phyloP scores from a whole-genome alignment of 1,140 invertebrate species.

The Trichonephila clavata region DNA sequence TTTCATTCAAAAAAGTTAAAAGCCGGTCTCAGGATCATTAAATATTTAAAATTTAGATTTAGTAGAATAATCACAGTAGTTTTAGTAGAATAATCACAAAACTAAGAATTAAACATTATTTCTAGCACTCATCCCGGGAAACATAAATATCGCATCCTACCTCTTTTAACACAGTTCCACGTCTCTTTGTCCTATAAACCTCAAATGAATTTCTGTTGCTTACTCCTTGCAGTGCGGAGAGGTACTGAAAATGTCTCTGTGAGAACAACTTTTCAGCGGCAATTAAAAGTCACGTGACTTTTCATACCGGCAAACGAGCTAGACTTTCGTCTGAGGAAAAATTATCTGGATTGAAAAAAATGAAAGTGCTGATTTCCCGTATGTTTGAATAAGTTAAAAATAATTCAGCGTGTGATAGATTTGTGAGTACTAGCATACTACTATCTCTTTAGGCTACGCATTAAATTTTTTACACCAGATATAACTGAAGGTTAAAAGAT shows the following conservation, averaged over 20 bases:
- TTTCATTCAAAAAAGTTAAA: too few species aligned
- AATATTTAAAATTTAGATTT: too few species aligned
- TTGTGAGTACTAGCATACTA: neutral
- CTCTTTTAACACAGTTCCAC: neutral
- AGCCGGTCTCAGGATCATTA: too few species aligned
- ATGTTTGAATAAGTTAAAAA: slow-evolving; percentile 18
- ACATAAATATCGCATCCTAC: neutral
- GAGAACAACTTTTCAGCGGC: neutral
- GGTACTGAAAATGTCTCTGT: neutral
- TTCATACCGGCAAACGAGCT: neutral
- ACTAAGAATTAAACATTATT: too few species aligned
- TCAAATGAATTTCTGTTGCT: neutral
- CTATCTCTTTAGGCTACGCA: neutral
- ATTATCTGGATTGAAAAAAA: neutral
- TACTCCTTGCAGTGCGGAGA: neutral
- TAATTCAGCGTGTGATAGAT: neutral
- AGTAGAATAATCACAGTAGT: too few species aligned
- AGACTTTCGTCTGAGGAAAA: neutral
- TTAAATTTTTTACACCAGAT: neutral
- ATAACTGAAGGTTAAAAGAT: too few species aligned
- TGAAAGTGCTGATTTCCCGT: neutral
- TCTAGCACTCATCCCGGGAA: too few species aligned
- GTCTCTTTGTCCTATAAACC: too few species aligned
- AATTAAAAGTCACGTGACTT: slow-evolving; percentile 21
- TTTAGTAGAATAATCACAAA: too few species aligned